phyloP scores from a whole-genome alignment of 2,888 invertebrate species.

The Phlogophora meticulosa region DNA sequence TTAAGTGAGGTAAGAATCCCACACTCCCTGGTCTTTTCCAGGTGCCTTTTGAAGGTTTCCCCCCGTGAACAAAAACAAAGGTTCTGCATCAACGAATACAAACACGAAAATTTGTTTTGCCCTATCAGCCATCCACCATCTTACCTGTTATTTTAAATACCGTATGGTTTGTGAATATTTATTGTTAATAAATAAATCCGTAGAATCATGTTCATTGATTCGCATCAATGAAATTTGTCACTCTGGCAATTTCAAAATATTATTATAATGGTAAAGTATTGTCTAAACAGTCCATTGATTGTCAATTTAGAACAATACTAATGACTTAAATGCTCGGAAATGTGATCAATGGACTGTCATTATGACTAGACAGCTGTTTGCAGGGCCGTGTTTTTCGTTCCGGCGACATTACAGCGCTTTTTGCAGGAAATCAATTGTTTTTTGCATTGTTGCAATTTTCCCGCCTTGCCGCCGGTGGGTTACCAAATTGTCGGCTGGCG shows the following conservation, averaged over 20 bases:
- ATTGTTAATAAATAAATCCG: slow-evolving; percentile 1
- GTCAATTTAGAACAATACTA: slow-evolving; percentile 48
- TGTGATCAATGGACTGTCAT: slow-evolving; percentile 33
- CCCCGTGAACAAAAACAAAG: no score
- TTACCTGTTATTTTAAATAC: no score
- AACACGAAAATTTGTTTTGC: no score
- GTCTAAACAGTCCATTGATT: slow-evolving; percentile 47
- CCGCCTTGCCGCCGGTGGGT: background rate
- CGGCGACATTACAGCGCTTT: slow-evolving; percentile 32
- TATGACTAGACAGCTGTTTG: slow-evolving; percentile 3
- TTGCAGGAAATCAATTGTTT: slow-evolving; percentile 43
- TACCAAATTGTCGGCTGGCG: background rate
- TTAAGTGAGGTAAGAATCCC: no score
- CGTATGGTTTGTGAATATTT: background rate
- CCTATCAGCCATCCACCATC: no score
- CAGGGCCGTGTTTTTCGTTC: slow-evolving; percentile 26
- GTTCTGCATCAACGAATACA: no score
- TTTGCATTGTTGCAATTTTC: slow-evolving; percentile 16
- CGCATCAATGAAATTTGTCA: slow-evolving; percentile 25
- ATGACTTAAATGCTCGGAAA: slow-evolving; percentile 49
- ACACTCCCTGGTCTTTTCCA: no score
- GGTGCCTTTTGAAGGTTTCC: no score
- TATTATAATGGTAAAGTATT: slow-evolving; percentile 34
- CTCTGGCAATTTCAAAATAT: slow-evolving; percentile 31
- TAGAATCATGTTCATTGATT: slow-evolving; percentile 1